Percentiles rank a stretch among this genome's conserved stretches.
Conservation (phyloP, 2,113 vertebrate genomes). For the Condylura cristata region DNA sequence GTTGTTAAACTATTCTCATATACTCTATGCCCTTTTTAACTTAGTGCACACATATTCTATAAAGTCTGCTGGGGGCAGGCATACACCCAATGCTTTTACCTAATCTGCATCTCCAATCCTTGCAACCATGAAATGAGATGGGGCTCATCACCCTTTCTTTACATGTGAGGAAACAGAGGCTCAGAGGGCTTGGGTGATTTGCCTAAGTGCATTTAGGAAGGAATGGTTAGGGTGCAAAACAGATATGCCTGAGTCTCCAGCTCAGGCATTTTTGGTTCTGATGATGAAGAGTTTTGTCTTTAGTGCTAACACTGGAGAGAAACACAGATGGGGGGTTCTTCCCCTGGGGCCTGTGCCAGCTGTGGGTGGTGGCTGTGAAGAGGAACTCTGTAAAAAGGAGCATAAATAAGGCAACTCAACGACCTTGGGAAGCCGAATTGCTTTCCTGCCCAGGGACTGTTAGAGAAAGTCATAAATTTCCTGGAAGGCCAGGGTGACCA, state of each 20-base stretch:
- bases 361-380: not conserved
- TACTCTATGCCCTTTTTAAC: not conserved
- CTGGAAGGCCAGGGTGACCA: constrained; percentile 60
- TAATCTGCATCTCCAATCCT: not conserved
- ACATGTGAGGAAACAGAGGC: not conserved
- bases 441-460: constrained; percentile 27
- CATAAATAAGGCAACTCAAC: not conserved
- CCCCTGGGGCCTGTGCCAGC: not conserved
- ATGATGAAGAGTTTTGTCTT: not conserved
- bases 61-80: not conserved
- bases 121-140: not conserved
- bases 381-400: not conserved
- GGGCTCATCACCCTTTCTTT: not conserved
- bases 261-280: not conserved
- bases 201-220: not conserved
- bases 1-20: not conserved
- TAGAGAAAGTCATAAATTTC: constrained; percentile 64
- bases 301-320: not conserved
- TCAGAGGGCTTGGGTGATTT: not conserved
- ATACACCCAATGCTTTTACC: not conserved
- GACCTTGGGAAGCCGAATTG: constrained; percentile 40
- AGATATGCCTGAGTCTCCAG: not conserved
- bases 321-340: not conserved
- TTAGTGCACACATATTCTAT: not conserved
- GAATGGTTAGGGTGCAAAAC: not conserved